Conservation (phyloP, 1,140 invertebrate species). For the Yoshiicerus persimilis region DNA sequence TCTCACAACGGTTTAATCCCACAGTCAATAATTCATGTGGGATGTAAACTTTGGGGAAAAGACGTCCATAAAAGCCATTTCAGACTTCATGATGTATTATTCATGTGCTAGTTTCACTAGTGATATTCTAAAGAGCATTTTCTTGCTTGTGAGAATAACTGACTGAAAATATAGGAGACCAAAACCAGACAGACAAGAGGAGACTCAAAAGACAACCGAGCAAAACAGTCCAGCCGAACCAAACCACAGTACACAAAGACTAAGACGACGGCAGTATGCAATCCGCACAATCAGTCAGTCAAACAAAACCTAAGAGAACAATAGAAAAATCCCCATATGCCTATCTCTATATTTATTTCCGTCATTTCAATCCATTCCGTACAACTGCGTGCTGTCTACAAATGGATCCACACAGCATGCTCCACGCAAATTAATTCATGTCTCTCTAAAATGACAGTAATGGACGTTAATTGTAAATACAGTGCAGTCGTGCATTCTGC, state of each 20-base stretch:
- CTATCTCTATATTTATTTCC: neutral
- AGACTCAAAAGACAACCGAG: neutral
- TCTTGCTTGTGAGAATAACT: neutral
- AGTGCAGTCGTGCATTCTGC: too few species aligned
- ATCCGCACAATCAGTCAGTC: neutral
- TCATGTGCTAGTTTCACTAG: conserved; percentile 4
- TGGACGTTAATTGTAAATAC: neutral
- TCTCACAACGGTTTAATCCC: conserved; percentile 11
- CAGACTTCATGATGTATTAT: conserved; percentile 22
- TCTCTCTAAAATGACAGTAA: neutral
- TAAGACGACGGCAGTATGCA: neutral
- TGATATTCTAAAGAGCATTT: conserved; percentile 23
- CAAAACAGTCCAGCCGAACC: neutral
- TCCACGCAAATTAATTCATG: neutral
- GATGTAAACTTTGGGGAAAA: conserved; percentile 22
- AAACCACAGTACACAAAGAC: neutral
- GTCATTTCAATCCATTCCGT: neutral
- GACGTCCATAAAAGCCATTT: conserved; percentile 19
- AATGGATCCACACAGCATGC: too few species aligned
- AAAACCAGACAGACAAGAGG: neutral
- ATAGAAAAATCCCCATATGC: neutral
- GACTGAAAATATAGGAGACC: neutral
- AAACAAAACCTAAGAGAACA: neutral
- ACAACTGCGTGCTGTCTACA: too few species aligned
- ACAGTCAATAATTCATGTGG: conserved; percentile 20